Evolutionary conservation across 2,888 invertebrate genomes (phyloP).

Genomic region (Tethea ocularis): DNA sequence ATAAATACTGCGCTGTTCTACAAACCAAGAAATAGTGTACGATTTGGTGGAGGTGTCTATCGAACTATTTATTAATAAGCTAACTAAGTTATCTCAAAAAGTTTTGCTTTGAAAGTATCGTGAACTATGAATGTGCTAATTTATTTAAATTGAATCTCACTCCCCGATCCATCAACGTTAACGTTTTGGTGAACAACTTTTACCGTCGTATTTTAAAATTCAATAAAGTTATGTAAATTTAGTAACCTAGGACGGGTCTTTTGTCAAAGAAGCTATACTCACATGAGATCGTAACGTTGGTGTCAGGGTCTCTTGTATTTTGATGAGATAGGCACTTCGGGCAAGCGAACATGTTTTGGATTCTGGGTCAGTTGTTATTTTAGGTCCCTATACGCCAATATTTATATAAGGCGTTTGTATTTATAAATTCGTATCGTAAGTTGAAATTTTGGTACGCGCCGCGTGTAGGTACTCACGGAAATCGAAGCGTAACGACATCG

Average conservation of each 20-base stretch:
- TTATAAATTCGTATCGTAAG: constrained; percentile 13
- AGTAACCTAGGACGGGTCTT: constrained; percentile 9
- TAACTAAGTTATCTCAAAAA: too few species aligned
- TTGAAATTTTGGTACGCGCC: constrained; percentile 10
- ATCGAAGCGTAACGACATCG: constrained; percentile 35
- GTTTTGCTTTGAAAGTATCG: background rate
- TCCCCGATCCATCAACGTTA: background rate
- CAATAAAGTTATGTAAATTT: constrained; percentile 8
- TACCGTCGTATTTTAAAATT: constrained; percentile 6
- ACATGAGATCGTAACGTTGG: constrained; percentile 7
- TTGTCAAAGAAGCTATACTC: constrained; percentile 6
- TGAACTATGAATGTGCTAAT: constrained; percentile 3
- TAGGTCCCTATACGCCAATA: constrained; percentile 17
- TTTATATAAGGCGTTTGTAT: constrained; percentile 14
- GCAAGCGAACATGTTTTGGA: constrained; percentile 8
- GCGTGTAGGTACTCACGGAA: constrained; percentile 21
- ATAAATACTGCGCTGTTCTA: too few species aligned
- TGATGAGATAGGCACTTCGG: constrained; percentile 11
- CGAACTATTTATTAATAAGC: too few species aligned
- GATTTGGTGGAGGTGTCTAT: too few species aligned
- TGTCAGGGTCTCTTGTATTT: constrained; percentile 10
- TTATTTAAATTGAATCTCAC: constrained; percentile 3
- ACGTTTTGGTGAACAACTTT: background rate
- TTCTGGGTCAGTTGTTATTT: constrained; percentile 21
- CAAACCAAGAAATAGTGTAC: too few species aligned